Conservation (phyloP, 2,113 vertebrate genomes). For the Crotalus viridis region DNA sequence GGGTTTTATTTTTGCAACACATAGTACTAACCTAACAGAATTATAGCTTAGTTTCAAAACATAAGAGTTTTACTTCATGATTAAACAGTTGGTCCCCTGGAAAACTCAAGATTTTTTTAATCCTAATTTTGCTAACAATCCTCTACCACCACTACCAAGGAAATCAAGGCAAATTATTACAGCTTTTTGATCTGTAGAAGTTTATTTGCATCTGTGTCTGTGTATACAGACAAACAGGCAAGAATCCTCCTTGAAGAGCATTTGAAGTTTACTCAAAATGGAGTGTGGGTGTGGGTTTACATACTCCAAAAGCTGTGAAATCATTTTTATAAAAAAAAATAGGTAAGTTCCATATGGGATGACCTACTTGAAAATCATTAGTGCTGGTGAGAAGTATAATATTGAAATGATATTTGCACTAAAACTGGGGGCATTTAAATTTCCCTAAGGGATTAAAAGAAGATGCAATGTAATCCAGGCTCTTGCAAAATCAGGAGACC, state of each 20-base stretch:
- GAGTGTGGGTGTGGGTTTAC: not conserved
- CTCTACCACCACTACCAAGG: not conserved
- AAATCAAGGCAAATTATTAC: conserved; percentile 17
- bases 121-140: not conserved
- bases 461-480: not conserved
- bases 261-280: not conserved
- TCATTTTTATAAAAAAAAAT: not conserved
- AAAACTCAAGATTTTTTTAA: not conserved
- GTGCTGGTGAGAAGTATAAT: conserved; percentile 5
- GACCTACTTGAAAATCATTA: not conserved
- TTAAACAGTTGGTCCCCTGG: not conserved
- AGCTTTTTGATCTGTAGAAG: not conserved
- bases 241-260: not conserved
- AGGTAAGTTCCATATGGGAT: not conserved
- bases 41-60: not conserved
- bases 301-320: not conserved
- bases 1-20: not conserved
- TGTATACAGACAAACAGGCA: not conserved
- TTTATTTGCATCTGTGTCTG: conserved; percentile 6
- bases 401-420: conserved; percentile 3
- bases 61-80: conserved; percentile 20
- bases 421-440: conserved; percentile 24
- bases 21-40: not conserved
- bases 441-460: conserved; percentile 25
- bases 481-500: conserved; percentile 49